phyloP scores from a whole-genome alignment of 2,797 vertebrate species.

The Myioborus miniatus region DNA sequence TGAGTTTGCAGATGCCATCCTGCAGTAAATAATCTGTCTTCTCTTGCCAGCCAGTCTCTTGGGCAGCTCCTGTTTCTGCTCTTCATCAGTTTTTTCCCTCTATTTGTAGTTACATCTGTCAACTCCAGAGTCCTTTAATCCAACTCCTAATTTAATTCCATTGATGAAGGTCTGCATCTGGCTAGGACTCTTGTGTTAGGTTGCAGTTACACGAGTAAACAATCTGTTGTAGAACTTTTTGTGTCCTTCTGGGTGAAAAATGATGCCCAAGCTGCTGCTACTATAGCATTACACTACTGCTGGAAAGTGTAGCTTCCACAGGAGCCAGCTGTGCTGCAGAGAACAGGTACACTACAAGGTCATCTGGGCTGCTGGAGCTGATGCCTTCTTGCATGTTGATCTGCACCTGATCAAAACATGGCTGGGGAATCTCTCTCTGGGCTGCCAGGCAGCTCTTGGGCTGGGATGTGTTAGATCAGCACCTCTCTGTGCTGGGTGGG shows the following conservation, averaged over 20 bases:
- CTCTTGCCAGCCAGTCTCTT: neutral
- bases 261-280: constrained; percentile 41
- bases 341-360: constrained; percentile 46
- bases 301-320: neutral
- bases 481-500: neutral
- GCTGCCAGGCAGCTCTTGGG: neutral
- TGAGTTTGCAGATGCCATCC: neutral
- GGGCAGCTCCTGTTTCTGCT: neutral
- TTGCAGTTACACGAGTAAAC: neutral
- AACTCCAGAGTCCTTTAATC: neutral
- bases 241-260: constrained; percentile 34
- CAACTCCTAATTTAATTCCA: neutral
- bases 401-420: neutral
- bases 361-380: neutral
- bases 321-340: constrained; percentile 33
- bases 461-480: neutral
- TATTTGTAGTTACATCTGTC: neutral
- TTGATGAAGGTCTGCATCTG: neutral
- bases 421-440: neutral
- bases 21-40: neutral
- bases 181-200: neutral
- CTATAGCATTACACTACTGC: constrained; percentile 47
- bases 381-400: neutral
- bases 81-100: neutral
- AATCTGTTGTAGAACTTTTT: neutral